Evolutionary conservation across 2,797 vertebrate genomes (phyloP).

Genomic region (Mycteria americana): DNA sequence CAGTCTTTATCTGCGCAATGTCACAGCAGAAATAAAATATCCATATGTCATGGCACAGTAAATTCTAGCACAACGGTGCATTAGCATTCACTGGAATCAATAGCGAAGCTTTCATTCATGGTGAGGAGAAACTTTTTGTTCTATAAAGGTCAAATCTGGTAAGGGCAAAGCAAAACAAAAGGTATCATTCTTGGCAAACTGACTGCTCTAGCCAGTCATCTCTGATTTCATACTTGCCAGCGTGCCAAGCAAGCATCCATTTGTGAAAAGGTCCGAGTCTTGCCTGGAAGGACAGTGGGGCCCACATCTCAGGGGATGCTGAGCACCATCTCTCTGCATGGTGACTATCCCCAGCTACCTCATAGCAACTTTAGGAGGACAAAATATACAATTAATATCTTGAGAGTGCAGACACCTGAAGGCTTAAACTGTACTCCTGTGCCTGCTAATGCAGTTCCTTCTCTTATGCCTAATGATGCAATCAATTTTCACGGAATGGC

Average conservation of each 20-base stretch:
- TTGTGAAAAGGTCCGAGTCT: neutral
- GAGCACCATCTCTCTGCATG: neutral
- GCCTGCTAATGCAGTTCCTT: neutral
- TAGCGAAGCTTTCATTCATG: accelerated
- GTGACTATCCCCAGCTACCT: neutral
- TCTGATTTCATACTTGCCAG: neutral
- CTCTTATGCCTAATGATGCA: neutral
- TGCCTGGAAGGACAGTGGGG: neutral
- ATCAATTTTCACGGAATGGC: neutral
- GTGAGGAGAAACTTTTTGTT: constrained; percentile 19
- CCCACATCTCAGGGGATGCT: accelerated
- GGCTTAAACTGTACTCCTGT: neutral
- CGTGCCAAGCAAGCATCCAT: accelerated
- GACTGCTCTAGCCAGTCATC: neutral
- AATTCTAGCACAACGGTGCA: neutral
- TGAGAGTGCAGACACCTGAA: neutral
- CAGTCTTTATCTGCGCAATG: neutral
- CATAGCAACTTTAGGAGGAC: neutral
- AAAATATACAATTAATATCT: neutral
- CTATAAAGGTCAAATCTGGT: neutral
- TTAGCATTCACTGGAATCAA: neutral
- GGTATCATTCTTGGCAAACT: neutral
- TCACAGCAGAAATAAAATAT: neutral
- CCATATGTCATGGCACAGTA: neutral
- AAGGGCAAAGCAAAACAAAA: neutral